Base-by-base conservation (phyloP, 2,113 vertebrate genomes). In the Phodopus roborovskii region DNA sequence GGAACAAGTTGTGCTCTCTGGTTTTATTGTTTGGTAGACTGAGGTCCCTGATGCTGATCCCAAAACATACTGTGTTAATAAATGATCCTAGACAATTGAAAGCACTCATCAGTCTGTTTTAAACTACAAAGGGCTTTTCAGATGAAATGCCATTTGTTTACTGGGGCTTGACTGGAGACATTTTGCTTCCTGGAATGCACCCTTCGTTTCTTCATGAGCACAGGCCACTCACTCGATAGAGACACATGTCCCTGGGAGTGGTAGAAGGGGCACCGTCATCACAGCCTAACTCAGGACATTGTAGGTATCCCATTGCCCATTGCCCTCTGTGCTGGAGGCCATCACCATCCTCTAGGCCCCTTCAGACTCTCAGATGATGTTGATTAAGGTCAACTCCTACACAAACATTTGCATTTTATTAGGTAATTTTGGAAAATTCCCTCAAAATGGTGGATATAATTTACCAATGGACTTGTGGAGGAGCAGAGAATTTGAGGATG, bases 1-100 rank as follows among this genome's bases (percentile, higher is more conserved):
- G 87, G 64, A 92, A 87, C 48, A 71, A 89, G 64, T 71, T 89
- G 70, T 48, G 75, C 88, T 96, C 94, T 97, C 74, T 78, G 73
- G 96, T 96, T 93, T 95, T 92, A 92, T 91, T 88, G 39, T 91
- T 92, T 95, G 82, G 91, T 82, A 96, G 71, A 77, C 60, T 36
- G 82, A 95, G 94, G 48, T 73, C 71, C 60, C 94, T 60, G 75
- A 92, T 94, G 82, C 66, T 77, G 66, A 91, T 68, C 87, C 94
- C 81, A 50, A 42, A 56, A 75, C 53, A 86, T 17, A 7, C 75
- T 58, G 11, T 85, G 81, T 96, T 95, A 96, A 92, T 94, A 94
- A 97, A 94, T 87, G 85, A 60, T 91, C 73, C 68, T 92, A 74
- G 94, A 91, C 53, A 85, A 3, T 64, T 88, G n/a, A 91, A 96